Evolutionary conservation across 2,113 vertebrate species (phyloP).

Genomic region (Oriolus oriolus): DNA sequence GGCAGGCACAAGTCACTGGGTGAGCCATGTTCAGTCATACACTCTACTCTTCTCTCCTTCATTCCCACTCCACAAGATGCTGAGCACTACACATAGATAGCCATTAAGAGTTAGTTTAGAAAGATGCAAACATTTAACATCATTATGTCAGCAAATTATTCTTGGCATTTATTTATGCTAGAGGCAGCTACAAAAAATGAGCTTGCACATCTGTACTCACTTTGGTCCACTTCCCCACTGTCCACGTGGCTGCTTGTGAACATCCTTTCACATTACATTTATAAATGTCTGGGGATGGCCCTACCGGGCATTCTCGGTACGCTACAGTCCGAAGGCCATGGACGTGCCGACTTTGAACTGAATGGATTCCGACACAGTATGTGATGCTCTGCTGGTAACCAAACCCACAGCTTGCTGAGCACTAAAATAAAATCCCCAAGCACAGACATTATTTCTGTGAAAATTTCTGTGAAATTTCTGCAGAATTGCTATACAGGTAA

Average conservation of each 20-base stretch:
- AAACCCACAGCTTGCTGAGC: slow-evolving; percentile 81
- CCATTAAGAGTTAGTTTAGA: neutral
- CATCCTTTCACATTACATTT: slow-evolving; percentile 79
- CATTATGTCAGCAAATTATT: neutral
- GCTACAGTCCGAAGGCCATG: slow-evolving; percentile 42
- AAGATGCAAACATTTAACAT: neutral
- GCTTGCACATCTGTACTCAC: slow-evolving; percentile 52
- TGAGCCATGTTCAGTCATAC: slow-evolving; percentile 75
- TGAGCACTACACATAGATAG: slow-evolving; percentile 79
- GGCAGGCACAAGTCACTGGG: slow-evolving; percentile 80
- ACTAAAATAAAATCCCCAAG: slow-evolving; percentile 70
- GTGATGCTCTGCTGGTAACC: slow-evolving; percentile 77
- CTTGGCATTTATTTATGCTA: neutral
- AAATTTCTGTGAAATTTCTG: neutral
- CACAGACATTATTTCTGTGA: neutral
- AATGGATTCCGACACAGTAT: slow-evolving; percentile 72
- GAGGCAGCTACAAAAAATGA: neutral
- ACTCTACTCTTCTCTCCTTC: slow-evolving; percentile 82
- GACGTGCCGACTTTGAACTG: slow-evolving; percentile 20
- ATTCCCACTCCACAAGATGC: slow-evolving; percentile 85
- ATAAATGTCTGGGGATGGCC: slow-evolving; percentile 61
- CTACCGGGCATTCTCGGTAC: slow-evolving; percentile 70
- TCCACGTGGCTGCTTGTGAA: slow-evolving; percentile 78
- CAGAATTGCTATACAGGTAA: neutral
- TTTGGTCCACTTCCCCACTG: slow-evolving; percentile 85